Conservation (phyloP, 2,888 invertebrate species). For the Apotomis betuletana region DNA sequence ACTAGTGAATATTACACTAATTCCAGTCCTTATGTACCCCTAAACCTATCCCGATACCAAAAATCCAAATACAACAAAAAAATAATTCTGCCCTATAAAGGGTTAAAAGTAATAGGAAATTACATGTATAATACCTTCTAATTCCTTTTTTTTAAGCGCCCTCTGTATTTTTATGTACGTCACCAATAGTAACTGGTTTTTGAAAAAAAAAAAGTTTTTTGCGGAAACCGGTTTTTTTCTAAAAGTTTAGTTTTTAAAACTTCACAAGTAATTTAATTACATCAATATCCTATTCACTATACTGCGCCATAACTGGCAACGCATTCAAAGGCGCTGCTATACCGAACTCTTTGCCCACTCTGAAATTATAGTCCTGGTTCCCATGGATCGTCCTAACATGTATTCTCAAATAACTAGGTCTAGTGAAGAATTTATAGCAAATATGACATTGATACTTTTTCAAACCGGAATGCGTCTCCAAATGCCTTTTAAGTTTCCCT, state of each 20-base stretch:
- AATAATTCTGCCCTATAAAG: too few species aligned
- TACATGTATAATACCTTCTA: too few species aligned
- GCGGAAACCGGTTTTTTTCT: background rate
- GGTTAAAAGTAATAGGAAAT: too few species aligned
- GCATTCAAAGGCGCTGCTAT: constrained; percentile 13
- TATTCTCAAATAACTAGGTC: constrained; percentile 72
- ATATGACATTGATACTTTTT: constrained; percentile 78
- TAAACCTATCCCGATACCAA: too few species aligned
- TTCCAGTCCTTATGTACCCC: too few species aligned
- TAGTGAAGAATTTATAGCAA: constrained; percentile 76
- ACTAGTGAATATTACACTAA: too few species aligned
- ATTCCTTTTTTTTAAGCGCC: too few species aligned
- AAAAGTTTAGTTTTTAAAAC: background rate
- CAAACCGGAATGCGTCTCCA: constrained; percentile 72
- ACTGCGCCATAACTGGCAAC: constrained; percentile 25
- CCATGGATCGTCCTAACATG: constrained; percentile 76
- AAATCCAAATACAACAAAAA: too few species aligned
- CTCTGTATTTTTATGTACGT: too few species aligned
- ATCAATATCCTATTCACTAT: constrained; percentile 7
- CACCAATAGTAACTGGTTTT: too few species aligned
- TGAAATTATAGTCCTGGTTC: constrained; percentile 71
- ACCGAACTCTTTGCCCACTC: constrained; percentile 55
- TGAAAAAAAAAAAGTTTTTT: background rate
- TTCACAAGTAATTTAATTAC: background rate
- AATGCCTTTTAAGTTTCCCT: constrained; percentile 72